phyloP scores from a whole-genome alignment of 2,888 invertebrate genomes.

The Philereme transversata region DNA sequence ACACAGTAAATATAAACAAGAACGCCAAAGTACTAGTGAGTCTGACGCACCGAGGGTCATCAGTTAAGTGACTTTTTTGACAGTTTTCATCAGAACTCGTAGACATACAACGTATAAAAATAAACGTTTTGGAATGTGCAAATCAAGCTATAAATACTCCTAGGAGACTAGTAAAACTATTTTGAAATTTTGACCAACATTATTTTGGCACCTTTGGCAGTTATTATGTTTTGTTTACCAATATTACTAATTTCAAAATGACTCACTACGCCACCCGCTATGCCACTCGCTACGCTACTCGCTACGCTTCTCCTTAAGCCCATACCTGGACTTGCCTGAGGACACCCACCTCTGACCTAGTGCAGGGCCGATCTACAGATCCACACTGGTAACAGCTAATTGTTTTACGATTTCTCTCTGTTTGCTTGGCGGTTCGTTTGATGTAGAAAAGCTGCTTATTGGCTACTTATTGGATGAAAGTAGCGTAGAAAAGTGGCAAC shows the following conservation, averaged over 20 bases:
- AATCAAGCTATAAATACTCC: too few species aligned
- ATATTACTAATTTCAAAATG: neutral
- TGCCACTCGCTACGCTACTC: neutral
- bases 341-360: conserved; percentile 60
- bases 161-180: too few species aligned
- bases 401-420: conserved; percentile 33
- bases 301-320: conserved; percentile 2
- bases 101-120: too few species aligned
- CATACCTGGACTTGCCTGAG: neutral
- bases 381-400: conserved; percentile 43
- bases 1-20: too few species aligned
- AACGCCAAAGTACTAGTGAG: too few species aligned
- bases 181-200: too few species aligned
- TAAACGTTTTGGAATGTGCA: too few species aligned
- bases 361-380: conserved; percentile 61
- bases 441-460: neutral
- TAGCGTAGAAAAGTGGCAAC: conserved; percentile 7
- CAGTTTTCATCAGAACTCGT: too few species aligned
- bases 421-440: conserved; percentile 8
- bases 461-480: neutral
- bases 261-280: neutral
- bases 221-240: neutral
- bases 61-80: too few species aligned
- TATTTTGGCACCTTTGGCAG: neutral
- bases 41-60: too few species aligned